Base-by-base conservation (phyloP, 2,113 vertebrate genomes). In the Onychorhynchus coronatus region DNA sequence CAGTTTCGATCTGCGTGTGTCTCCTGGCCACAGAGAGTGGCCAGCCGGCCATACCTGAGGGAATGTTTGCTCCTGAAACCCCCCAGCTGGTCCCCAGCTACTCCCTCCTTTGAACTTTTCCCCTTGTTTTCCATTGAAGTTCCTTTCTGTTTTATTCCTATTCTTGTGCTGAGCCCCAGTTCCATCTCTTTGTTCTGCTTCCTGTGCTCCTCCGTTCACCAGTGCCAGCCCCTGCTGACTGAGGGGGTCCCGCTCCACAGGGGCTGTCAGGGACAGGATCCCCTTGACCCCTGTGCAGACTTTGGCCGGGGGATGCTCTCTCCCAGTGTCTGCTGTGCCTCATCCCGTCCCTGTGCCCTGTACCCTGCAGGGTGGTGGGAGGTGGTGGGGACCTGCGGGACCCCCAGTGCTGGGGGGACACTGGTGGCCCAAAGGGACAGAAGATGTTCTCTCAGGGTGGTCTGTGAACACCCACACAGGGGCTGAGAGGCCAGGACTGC, bases 161-260 rank as follows among this genome's bases (percentile, higher is more conserved):
- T 20, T 7, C 42, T 53, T 27, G n/a, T 23, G 59, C 46, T 8
- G 6, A 87, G 80, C 27, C 33, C 44, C 88, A 44, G 77, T 81
- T 94, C 94, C 94, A 80, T 79, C 80, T 86, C 84, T 68, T 25
- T 50, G 46, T 47, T 74, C 68, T 30, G 53, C 50, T 56, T 42
- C 23, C 13, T n/a, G 81, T 41, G 52, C 33, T 33, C 55, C 77
- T 44, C 41, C 5, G 11, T 5, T 53, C 23, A 21, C 21, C n/a
- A 20, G 44, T 1, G 1, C 67, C 3, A 1, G 42, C 41, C 42
- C 41, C 2, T 5, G 44, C 65, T 1, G 17, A 6, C 44, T 15
- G 44, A 19, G 42, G 62, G 56, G 35, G 15, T 47, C 44, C 78
- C 0, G 0, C 24, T 61, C 21, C 5, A 1, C n/a, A 7, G 41